Evolutionary conservation across 2,797 vertebrate species (phyloP).

Genomic region (Sus cebifrons): DNA sequence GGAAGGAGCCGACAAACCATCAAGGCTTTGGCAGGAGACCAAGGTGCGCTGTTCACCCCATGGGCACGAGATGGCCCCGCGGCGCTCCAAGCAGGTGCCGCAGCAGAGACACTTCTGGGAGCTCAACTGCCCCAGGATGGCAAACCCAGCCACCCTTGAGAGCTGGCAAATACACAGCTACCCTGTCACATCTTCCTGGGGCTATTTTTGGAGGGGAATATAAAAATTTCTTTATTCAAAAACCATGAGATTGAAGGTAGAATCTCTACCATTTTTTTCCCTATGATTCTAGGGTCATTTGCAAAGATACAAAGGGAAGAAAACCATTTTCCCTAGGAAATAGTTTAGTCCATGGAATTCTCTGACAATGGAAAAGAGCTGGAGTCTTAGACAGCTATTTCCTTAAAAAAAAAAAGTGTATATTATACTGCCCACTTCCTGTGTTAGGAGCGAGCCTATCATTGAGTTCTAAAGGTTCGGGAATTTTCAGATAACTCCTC

Average conservation of each 20-base stretch:
- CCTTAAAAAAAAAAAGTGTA: not conserved
- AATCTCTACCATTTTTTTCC: not conserved
- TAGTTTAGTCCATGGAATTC: not conserved
- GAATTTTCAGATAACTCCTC: not conserved
- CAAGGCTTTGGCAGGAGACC: not conserved
- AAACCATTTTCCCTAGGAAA: not conserved
- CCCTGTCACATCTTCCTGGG: not conserved
- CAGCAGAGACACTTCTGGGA: not conserved
- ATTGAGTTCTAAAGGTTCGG: not conserved
- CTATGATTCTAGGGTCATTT: not conserved
- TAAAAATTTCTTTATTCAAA: not conserved
- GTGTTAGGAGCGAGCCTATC: not conserved
- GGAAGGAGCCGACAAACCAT: not conserved
- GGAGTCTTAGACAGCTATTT: not conserved
- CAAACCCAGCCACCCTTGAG: not conserved
- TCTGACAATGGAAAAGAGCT: not conserved
- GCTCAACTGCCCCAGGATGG: not conserved
- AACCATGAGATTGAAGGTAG: not conserved
- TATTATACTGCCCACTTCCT: not conserved
- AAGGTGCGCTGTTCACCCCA: not conserved
- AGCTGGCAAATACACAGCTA: not conserved
- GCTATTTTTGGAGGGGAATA: not conserved
- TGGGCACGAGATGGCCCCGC: slow-evolving; percentile 74
- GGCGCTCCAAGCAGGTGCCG: not conserved
- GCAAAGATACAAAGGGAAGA: not conserved